Evolutionary conservation across 2,888 invertebrate genomes (phyloP).

Genomic region (Tetragonula carbonaria): DNA sequence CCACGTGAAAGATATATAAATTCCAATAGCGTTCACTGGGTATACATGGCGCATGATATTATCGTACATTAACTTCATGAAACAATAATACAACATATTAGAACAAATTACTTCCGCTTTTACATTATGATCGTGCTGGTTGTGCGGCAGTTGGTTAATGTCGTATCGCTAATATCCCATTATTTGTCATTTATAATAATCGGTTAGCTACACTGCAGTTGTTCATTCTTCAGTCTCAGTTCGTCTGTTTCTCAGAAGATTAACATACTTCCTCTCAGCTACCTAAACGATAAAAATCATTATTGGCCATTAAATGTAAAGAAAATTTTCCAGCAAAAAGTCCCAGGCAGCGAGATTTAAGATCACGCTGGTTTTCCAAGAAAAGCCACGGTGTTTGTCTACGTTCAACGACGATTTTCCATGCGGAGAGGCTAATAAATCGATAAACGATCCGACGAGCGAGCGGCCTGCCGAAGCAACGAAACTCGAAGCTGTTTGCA

Average conservation of each 20-base stretch:
- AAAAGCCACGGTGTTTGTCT: background rate
- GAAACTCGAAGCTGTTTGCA: background rate
- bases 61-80: slow-evolving; percentile 26
- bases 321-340: background rate
- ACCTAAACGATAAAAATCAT: background rate
- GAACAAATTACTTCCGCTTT: slow-evolving; percentile 43
- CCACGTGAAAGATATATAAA: slow-evolving; percentile 23
- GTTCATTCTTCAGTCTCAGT: no score
- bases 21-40: background rate
- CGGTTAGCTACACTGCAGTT: background rate
- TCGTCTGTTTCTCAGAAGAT: background rate
- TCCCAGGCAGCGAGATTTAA: background rate
- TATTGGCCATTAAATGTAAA: background rate
- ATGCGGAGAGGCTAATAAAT: background rate
- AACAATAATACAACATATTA: slow-evolving; percentile 35
- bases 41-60: slow-evolving; percentile 10
- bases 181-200: slow-evolving; percentile 11
- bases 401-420: background rate
- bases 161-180: background rate
- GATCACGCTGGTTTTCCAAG: background rate
- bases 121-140: background rate
- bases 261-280: background rate
- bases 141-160: background rate
- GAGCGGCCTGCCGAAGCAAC: background rate
- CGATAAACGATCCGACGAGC: background rate